phyloP scores from a whole-genome alignment of 2,113 vertebrate genomes.

The Alethe diademata region DNA sequence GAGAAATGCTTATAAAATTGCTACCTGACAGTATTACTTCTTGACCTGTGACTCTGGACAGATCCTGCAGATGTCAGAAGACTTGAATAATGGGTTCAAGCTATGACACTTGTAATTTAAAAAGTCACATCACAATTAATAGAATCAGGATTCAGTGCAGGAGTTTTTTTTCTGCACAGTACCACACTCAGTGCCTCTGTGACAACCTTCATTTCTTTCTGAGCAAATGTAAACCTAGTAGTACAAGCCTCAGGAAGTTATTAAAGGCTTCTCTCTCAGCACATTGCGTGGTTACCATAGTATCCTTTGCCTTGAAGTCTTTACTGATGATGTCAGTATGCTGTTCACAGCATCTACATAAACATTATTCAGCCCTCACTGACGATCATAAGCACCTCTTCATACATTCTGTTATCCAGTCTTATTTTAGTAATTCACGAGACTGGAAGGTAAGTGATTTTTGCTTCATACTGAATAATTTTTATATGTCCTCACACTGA shows the following conservation, averaged over 20 bases:
- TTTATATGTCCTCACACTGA: neutral
- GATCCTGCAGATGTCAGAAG: constrained; percentile 34
- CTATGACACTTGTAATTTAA: constrained; percentile 55
- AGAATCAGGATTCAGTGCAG: constrained; percentile 39
- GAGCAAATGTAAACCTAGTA: constrained; percentile 72
- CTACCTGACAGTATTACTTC: constrained; percentile 21
- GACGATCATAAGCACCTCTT: constrained; percentile 49
- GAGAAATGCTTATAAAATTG: constrained; percentile 2
- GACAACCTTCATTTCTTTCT: constrained; percentile 72
- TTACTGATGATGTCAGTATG: constrained; percentile 83
- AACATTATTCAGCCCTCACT: constrained; percentile 72
- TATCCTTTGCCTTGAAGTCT: constrained; percentile 77
- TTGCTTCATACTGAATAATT: neutral
- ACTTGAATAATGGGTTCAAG: constrained; percentile 38
- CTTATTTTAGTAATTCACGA: constrained; percentile 28
- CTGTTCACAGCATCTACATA: constrained; percentile 70
- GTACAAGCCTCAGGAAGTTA: constrained; percentile 77
- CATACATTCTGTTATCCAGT: neutral
- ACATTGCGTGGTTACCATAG: constrained; percentile 84
- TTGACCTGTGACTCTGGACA: constrained; percentile 42
- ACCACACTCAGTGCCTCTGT: constrained; percentile 11
- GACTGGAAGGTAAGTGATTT: constrained; percentile 65
- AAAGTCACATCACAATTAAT: constrained; percentile 55
- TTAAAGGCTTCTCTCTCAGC: constrained; percentile 78
- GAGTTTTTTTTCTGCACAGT: neutral